Percentiles rank a stretch among this genome's conserved stretches.
Conservation (phyloP, 1,140 invertebrate species). For the Bradynema listronoti region DNA sequence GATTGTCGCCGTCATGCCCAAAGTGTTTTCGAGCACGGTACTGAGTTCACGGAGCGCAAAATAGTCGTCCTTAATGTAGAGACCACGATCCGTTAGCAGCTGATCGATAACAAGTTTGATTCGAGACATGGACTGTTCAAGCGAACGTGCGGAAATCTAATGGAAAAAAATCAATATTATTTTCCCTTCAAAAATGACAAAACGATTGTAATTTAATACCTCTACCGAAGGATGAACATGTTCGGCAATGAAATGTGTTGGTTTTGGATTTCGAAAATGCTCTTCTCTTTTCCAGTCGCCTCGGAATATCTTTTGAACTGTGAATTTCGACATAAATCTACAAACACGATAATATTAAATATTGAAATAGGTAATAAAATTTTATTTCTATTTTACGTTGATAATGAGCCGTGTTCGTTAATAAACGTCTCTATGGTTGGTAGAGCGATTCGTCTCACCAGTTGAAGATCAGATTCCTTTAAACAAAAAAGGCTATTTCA, state of each 20-base stretch:
- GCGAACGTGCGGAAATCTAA: slow-evolving; percentile 22
- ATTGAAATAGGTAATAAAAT: slow-evolving; percentile 12
- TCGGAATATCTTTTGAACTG: slow-evolving; percentile 11
- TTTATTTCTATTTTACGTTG: slow-evolving; percentile 7
- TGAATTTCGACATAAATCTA: slow-evolving; percentile 18
- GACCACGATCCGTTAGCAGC: slow-evolving; percentile 37
- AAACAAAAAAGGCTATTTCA: no score
- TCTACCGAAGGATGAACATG: slow-evolving; percentile 54
- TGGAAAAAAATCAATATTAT: slow-evolving; percentile 12
- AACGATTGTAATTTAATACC: slow-evolving; percentile 22
- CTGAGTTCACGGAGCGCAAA: slow-evolving; percentile 27
- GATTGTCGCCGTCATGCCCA: slow-evolving; percentile 45
- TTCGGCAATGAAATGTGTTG: slow-evolving; percentile 52
- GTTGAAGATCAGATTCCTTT: slow-evolving; percentile 35
- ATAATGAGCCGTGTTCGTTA: slow-evolving; percentile 18
- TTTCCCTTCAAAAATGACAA: slow-evolving; percentile 1
- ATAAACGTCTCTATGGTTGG: slow-evolving; percentile 37
- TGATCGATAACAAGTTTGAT: slow-evolving; percentile 29
- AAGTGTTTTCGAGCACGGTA: slow-evolving; percentile 40
- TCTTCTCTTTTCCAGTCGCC: not conserved
- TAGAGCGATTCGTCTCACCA: slow-evolving; percentile 32
- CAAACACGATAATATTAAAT: slow-evolving; percentile 16
- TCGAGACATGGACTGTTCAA: slow-evolving; percentile 42
- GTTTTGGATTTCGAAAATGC: slow-evolving; percentile 38
- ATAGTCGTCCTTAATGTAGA: slow-evolving; percentile 45